Evolutionary conservation across 2,113 vertebrate species (phyloP).

Genomic region (Clarias gariepinus): DNA sequence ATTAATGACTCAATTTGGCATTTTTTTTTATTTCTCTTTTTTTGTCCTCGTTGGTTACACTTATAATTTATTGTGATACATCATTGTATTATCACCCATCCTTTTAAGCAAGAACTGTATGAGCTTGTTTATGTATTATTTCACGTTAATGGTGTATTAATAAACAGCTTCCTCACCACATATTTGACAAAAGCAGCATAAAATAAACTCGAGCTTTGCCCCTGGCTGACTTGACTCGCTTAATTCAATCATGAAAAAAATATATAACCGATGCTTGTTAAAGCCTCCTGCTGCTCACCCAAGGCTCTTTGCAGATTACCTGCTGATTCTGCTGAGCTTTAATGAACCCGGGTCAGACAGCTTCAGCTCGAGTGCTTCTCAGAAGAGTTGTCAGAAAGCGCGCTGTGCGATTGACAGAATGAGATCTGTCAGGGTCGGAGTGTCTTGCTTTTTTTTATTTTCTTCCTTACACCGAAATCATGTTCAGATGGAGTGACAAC

Average conservation of each 20-base stretch:
- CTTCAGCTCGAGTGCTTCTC: background rate
- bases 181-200: background rate
- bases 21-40: background rate
- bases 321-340: slow-evolving; percentile 37
- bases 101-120: background rate
- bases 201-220: background rate
- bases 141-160: background rate
- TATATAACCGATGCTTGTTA: slow-evolving; percentile 34
- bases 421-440: slow-evolving; percentile 10
- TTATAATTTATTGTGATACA: background rate
- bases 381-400: background rate
- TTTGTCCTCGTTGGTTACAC: background rate
- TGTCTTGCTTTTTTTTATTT: background rate
- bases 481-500: slow-evolving; percentile 10
- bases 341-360: slow-evolving; percentile 2
- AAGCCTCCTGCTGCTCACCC: slow-evolving; percentile 13
- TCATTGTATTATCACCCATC: background rate
- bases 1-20: too few species aligned
- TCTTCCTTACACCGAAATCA: background rate
- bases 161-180: background rate
- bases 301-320: background rate
- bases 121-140: background rate
- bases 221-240: slow-evolving; percentile 22
- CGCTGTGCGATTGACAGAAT: slow-evolving; percentile 30
- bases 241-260: slow-evolving; percentile 28